Conservation (phyloP, 1,140 invertebrate species). For the Phocides pigmalion region DNA sequence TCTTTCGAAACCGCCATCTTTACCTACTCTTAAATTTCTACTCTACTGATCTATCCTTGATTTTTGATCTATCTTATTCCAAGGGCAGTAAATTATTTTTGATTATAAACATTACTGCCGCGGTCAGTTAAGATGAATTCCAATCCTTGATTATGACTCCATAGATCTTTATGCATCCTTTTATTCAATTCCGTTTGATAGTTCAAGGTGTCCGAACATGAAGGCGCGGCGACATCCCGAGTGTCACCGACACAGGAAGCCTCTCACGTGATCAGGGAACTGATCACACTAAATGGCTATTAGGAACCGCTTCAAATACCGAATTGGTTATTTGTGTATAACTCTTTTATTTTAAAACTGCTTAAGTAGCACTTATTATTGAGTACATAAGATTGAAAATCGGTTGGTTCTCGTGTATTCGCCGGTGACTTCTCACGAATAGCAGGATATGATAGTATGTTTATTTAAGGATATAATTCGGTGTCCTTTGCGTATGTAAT, state of each 20-base stretch:
- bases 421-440: background rate
- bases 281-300: constrained; percentile 21
- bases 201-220: constrained; percentile 10
- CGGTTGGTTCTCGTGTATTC: background rate
- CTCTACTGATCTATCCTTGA: no score
- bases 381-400: constrained; percentile 4
- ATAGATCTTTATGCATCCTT: background rate
- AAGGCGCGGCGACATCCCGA: constrained; percentile 14
- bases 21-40: no score
- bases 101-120: background rate
- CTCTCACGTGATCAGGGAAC: constrained; percentile 17
- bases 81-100: no score
- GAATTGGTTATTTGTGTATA: constrained; percentile 13
- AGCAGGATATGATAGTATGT: background rate
- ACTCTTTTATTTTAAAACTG: background rate
- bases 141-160: background rate
- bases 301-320: constrained; percentile 21
- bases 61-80: no score
- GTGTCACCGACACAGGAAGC: constrained; percentile 3
- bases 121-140: background rate
- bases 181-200: constrained; percentile 9
- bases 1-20: no score
- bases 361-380: background rate
- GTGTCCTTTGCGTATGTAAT: background rate
- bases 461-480: background rate